Conservation (phyloP, 2,797 vertebrate species). For the Hydrolagus colliei region DNA sequence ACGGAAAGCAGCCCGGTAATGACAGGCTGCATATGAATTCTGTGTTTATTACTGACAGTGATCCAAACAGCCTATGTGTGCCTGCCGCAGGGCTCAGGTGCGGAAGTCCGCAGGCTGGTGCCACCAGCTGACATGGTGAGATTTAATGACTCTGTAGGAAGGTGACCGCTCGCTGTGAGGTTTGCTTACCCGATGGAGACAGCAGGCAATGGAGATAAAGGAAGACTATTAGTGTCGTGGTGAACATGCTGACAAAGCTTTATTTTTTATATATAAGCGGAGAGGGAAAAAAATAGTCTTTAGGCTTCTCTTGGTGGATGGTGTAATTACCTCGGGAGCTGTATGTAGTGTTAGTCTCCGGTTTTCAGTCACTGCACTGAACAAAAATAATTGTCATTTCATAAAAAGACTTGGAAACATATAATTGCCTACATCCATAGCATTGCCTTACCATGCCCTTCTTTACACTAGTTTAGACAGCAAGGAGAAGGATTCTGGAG, state of each 20-base stretch:
- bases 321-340: slow-evolving; percentile 24
- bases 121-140: slow-evolving; percentile 53
- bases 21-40: slow-evolving; percentile 62
- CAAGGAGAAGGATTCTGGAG: background rate
- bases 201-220: slow-evolving; percentile 58
- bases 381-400: slow-evolving; percentile 19
- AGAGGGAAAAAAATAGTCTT: background rate
- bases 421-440: slow-evolving; percentile 6
- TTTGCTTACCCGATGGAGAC: slow-evolving; percentile 42
- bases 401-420: slow-evolving; percentile 9
- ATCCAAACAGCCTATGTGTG: slow-evolving; percentile 49
- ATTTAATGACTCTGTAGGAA: slow-evolving; percentile 54
- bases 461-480: slow-evolving; percentile 10
- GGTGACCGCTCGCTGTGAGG: slow-evolving; percentile 55
- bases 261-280: background rate
- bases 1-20: slow-evolving; percentile 44
- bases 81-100: slow-evolving; percentile 60
- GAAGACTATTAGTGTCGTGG: slow-evolving; percentile 47
- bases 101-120: slow-evolving; percentile 52
- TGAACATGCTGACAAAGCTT: slow-evolving; percentile 34
- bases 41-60: slow-evolving; percentile 59
- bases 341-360: background rate
- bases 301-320: background rate
- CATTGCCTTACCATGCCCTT: background rate
- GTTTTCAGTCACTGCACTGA: slow-evolving; percentile 13